phyloP scores from a whole-genome alignment of 2,113 vertebrate species.

The Apus apus region DNA sequence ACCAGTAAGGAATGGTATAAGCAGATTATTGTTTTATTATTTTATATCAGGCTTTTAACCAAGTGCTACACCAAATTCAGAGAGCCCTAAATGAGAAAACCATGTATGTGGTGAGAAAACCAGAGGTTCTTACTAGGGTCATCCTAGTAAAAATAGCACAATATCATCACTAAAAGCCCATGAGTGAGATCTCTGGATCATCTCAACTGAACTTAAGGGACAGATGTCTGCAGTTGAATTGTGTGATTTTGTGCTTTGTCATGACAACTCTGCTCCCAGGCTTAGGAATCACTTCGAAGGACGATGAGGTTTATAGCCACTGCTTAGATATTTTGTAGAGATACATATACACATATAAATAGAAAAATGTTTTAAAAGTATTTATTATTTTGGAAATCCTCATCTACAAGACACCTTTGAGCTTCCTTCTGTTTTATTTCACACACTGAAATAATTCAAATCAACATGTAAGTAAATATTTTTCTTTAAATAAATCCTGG shows the following conservation, averaged over 20 bases:
- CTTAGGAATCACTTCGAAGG: background rate
- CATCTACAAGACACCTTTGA: background rate
- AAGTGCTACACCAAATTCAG: background rate
- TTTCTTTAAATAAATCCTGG: background rate
- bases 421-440: background rate
- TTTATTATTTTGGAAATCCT: background rate
- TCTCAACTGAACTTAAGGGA: background rate
- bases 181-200: background rate
- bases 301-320: background rate
- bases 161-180: background rate
- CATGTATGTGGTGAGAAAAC: background rate
- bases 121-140: background rate
- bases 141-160: background rate
- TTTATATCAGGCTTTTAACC: background rate
- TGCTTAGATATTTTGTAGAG: background rate
- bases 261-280: background rate
- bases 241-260: fast-evolving
- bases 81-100: background rate
- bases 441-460: background rate
- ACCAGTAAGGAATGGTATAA: background rate
- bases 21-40: background rate
- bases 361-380: too few species aligned
- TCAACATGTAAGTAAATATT: background rate
- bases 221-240: background rate
- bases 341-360: fast-evolving